These are phyloP conservation scores for Melanotus villosus DNA, from an alignment of 2,888 invertebrate species.

Conservation along the genomic window DNA sequence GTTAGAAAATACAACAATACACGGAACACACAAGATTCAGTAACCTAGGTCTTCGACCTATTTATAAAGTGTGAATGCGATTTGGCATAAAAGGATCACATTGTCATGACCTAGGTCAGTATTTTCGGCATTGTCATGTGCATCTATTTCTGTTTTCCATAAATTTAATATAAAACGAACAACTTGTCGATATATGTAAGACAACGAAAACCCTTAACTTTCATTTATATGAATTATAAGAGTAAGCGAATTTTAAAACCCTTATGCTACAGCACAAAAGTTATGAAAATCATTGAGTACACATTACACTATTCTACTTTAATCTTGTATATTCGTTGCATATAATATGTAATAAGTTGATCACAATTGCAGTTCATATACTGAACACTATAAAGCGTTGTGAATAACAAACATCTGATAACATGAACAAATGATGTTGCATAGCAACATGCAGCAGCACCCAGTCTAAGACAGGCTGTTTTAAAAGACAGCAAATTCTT, in stretches of 20 bases:
- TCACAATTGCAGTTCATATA: conserved; percentile 70
- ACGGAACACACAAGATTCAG: too few relatives aligned
- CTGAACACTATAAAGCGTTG: conserved; percentile 68
- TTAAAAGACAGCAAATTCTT: conserved; percentile 38
- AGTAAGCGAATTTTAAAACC: conserved; percentile 20
- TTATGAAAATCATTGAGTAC: conserved; percentile 47
- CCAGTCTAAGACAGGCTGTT: conserved; percentile 60
- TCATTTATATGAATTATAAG: conserved; percentile 31
- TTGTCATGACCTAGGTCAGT: too few relatives aligned
- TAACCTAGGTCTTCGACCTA: too few relatives aligned
- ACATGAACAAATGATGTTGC: conserved; percentile 64
- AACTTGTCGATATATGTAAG: background rate
- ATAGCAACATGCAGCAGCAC: conserved; percentile 62
- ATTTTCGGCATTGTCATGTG: too few relatives aligned
- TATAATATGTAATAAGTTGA: conserved; percentile 59
- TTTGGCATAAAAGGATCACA: too few relatives aligned
- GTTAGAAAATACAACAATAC: too few relatives aligned
- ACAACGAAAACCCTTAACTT: conserved; percentile 36
- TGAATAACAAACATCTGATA: conserved; percentile 61
- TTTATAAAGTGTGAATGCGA: too few relatives aligned
- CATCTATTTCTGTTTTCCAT: too few relatives aligned
- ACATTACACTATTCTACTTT: conserved; percentile 49
- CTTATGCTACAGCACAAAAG: conserved; percentile 31
- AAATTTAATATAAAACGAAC: too few relatives aligned
- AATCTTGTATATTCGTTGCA: conserved; percentile 55